Evolutionary conservation across 2,797 vertebrate genomes (phyloP).

Genomic region (Pangasius mekongensis): DNA sequence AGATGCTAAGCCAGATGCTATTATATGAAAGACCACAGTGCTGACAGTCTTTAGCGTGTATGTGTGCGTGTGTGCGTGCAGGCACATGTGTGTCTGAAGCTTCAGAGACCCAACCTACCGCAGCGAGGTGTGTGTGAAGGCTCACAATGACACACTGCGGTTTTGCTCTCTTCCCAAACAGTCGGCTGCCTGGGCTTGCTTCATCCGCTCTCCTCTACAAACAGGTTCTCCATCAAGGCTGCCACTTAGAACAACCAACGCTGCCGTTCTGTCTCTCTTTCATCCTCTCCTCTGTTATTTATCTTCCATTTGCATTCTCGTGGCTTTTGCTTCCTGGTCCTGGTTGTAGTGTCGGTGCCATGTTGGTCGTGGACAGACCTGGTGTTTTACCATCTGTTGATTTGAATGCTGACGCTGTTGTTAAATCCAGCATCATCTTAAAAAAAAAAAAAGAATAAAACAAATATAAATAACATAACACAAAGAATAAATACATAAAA

Average conservation of each 20-base stretch:
- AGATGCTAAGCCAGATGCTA: constrained; percentile 4
- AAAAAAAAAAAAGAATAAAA: too few relatives aligned
- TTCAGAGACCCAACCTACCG: constrained; percentile 33
- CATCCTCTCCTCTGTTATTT: background rate
- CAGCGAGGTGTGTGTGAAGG: constrained; percentile 35
- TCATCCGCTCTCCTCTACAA: constrained; percentile 25
- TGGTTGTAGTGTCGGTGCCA: background rate
- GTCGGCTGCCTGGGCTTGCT: constrained; percentile 28
- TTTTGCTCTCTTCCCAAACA: constrained; percentile 30
- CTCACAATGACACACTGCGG: constrained; percentile 27
- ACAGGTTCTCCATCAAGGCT: constrained; percentile 40
- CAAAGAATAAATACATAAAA: too few relatives aligned
- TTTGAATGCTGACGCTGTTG: too few relatives aligned
- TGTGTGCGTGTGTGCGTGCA: background rate
- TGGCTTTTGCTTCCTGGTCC: constrained; percentile 1
- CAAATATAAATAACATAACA: too few relatives aligned
- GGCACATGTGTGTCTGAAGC: background rate
- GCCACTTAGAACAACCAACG: background rate
- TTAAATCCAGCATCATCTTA: background rate
- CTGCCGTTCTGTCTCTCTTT: background rate
- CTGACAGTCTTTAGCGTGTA: constrained; percentile 20
- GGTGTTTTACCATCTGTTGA: background rate
- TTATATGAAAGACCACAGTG: constrained; percentile 12
- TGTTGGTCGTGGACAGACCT: background rate
- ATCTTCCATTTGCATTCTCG: background rate